These are phyloP conservation scores for Chrysolina haemoptera DNA, from an alignment of 2,888 invertebrate species.

Conservation along the genomic window DNA sequence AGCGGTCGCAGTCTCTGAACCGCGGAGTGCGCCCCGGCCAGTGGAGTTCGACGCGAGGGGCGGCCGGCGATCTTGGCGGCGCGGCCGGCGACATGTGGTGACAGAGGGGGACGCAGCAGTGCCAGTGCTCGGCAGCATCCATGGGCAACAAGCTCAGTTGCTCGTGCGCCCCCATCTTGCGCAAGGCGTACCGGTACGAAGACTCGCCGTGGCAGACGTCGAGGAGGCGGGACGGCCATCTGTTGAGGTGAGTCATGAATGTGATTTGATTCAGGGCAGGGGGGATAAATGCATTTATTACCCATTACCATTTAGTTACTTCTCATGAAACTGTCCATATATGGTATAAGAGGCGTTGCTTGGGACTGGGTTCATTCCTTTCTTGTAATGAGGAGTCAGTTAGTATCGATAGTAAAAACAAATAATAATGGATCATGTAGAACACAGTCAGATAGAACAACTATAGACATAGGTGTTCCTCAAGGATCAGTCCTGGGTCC, in stretches of 20 bases:
- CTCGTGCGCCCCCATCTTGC: slow-evolving; percentile 96
- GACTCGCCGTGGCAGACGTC: slow-evolving; percentile 96
- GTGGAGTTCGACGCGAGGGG: slow-evolving; percentile 66
- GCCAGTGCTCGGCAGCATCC: slow-evolving; percentile 74
- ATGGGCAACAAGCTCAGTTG: slow-evolving; percentile 99
- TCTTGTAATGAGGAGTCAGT: too few species aligned
- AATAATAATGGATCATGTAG: too few species aligned
- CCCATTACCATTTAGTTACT: too few species aligned
- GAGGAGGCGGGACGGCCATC: slow-evolving; percentile 87
- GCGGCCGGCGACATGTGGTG: slow-evolving; percentile 78
- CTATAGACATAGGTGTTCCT: too few species aligned
- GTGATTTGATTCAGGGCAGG: too few species aligned
- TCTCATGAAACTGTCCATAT: too few species aligned
- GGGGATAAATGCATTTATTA: too few species aligned
- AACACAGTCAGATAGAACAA: too few species aligned
- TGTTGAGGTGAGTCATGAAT: slow-evolving; percentile 79
- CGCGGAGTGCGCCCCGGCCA: slow-evolving; percentile 72
- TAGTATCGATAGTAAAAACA: too few species aligned
- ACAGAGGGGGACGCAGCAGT: slow-evolving; percentile 74
- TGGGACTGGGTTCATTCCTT: too few species aligned
- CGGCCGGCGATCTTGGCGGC: slow-evolving; percentile 68
- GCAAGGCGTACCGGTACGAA: slow-evolving; percentile 96
- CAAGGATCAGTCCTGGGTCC: too few species aligned
- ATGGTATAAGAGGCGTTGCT: too few species aligned
- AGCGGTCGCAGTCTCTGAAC: slow-evolving; percentile 84